These are phyloP conservation scores for Centropristis striata DNA, from an alignment of 2,113 vertebrate genomes.

Conservation along the genomic window DNA sequence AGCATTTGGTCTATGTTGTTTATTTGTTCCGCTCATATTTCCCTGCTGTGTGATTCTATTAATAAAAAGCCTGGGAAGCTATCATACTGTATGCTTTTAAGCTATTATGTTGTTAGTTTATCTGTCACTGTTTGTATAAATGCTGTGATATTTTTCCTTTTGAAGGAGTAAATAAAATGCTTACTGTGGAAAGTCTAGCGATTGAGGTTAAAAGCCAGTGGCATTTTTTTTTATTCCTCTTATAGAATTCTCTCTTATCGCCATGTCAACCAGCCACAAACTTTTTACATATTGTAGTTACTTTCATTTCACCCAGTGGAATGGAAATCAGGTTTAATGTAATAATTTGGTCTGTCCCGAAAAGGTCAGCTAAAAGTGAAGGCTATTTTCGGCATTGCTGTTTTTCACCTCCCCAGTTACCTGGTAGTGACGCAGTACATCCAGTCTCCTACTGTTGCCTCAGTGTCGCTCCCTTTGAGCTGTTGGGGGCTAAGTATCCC, in stretches of 20 bases:
- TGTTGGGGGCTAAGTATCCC: slow-evolving; percentile 17
- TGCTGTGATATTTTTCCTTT: neutral
- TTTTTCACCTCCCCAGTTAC: slow-evolving; percentile 6
- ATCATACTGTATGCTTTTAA: neutral
- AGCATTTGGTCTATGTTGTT: neutral
- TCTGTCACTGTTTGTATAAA: neutral
- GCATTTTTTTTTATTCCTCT: neutral
- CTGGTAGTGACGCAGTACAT: slow-evolving; percentile 7
- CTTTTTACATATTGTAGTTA: neutral
- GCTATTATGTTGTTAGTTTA: neutral
- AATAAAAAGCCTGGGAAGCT: neutral
- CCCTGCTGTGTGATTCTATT: neutral
- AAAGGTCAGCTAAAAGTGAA: slow-evolving; percentile 35
- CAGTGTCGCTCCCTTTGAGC: slow-evolving; percentile 28
- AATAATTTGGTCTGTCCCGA: slow-evolving; percentile 1
- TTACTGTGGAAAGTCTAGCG: neutral
- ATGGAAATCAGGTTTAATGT: neutral
- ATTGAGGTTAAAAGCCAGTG: slow-evolving; percentile 1
- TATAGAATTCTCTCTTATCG: neutral
- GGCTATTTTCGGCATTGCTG: slow-evolving; percentile 13
- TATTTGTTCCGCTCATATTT: neutral
- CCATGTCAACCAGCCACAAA: neutral
- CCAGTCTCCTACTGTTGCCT: slow-evolving; percentile 23
- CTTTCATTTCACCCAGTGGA: neutral
- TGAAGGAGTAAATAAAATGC: neutral